Base-by-base conservation (phyloP, 1,140 invertebrate species). In the Drosophila kanapiae region DNA sequence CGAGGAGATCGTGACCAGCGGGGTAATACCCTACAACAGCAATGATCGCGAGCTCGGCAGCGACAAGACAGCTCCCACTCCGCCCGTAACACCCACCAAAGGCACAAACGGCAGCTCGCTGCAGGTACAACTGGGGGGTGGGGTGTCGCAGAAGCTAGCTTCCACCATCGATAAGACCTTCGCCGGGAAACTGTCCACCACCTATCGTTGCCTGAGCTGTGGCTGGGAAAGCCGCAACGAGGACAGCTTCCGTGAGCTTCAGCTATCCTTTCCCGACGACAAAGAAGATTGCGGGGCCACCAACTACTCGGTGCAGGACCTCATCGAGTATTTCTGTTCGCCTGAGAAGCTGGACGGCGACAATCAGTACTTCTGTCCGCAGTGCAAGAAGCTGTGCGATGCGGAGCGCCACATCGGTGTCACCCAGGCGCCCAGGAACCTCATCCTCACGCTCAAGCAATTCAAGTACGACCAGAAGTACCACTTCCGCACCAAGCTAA, bases 331-430 rank as follows among this genome's bases (percentile, higher is more conserved):
- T 82, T 97, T 97, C 91, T 94, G 97, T 56, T 94, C 95, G 9
- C 95, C 96, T 1, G 97, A 98, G 83, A 95, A 95, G 53, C 91
- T 98, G 6, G 94, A 94, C n/a, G 97, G 96, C 0, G 96, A 97
- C 51, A 97, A 98, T 91, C 95, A 96, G 78, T 98, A 98, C 91
- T 94, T 95, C 67, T 98, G 97, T 93, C 95, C 95, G 71, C 95
- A 95, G 31, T 98, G 97, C 91, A 94, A 94, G 10, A 94, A 94
- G 13, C 93, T 97, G 2, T 96, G 96, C 33, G 96, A 98, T 82
- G 97, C 96, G 0, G 95, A 96, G 79, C 94, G 96, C 18, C 95
- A 95, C 4, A 96, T 97, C 1, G 94, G 95, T 33, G 95, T 98
- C 14, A 94, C 96, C 0, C 94, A 96, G 38, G 94, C 95, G 1